These are phyloP conservation scores for Scytalopus superciliaris DNA, from an alignment of 2,113 vertebrate species.

Conservation along the genomic window DNA sequence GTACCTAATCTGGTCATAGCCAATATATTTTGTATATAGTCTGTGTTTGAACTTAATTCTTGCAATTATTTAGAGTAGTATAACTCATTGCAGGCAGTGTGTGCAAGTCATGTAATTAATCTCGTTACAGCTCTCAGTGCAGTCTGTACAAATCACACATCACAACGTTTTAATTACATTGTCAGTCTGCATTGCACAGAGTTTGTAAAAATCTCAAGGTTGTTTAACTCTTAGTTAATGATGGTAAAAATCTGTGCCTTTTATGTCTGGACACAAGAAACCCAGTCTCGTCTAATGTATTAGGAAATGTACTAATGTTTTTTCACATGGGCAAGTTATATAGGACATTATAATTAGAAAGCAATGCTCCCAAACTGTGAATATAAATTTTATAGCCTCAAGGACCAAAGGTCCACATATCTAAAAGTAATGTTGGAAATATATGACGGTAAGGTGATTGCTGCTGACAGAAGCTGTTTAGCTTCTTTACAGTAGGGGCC, in stretches of 20 bases:
- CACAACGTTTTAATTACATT: constrained; percentile 23
- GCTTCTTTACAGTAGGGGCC: background rate
- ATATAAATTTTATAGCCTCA: background rate
- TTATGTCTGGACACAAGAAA: background rate
- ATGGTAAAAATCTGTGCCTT: background rate
- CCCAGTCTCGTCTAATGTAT: background rate
- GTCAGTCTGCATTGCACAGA: background rate
- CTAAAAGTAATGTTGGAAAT: background rate
- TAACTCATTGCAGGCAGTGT: background rate
- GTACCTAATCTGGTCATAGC: constrained; percentile 8
- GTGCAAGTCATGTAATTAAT: constrained; percentile 31
- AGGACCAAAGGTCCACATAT: background rate
- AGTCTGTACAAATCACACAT: background rate
- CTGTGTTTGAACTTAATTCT: constrained; percentile 23
- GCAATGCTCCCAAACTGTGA: background rate
- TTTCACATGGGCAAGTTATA: background rate
- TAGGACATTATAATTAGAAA: background rate
- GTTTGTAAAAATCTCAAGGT: background rate
- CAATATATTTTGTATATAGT: constrained; percentile 23
- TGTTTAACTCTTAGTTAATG: background rate
- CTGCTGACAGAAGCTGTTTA: background rate
- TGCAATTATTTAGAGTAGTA: constrained; percentile 27
- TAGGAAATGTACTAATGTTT: background rate
- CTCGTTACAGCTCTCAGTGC: background rate
- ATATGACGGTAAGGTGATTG: background rate